Base-by-base conservation (phyloP, 2,797 vertebrate species). In the Neosilurus mollespiculum region DNA sequence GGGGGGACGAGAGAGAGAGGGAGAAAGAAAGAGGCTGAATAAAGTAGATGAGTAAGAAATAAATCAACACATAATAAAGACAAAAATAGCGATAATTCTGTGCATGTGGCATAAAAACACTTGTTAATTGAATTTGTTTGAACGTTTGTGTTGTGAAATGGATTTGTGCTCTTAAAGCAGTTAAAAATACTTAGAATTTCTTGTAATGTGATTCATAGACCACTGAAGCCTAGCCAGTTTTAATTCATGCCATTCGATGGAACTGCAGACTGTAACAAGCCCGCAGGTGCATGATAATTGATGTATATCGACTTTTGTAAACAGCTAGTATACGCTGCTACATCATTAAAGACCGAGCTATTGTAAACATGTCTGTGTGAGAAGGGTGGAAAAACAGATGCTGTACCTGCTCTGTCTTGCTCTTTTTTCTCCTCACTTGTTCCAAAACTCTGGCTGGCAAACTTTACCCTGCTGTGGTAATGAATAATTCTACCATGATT, bases 401-500 rank as follows among this genome's bases (percentile, higher is more conserved):
- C 34, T 14, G 22, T 34, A 58, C 56, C 43, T 56, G 14, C 53
- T 34, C 62, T 82, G 54, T n/a, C 20, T 65, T 18, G 16, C 67
- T 61, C 70, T 53, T 34, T 64, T 20, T 9, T n/a, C n/a, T 61
- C 66, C 79, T 64, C 30, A 72, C 43, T 61, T 24, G n/a, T 62
- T 67, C 71, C 66, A 59, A 81, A 77, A 81, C 22, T 51, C 30
- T 22, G 0, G 43, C 79, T 86, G 54, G 73, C 84, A 30, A 43
- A 72, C 18, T 59, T 73, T 82, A 81, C 75, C 85, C 85, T 61
- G 76, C 62, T 84, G 84, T 67, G 43, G 67, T 53, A 84, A 86
- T 90, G 86, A 91, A 89, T 90, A 86, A 91, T 87, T 83, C 84
- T 83, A 51, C 71, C 61, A 66, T 81, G 76, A 66, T 75, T 53